These are phyloP conservation scores for Chascanopsetta lugubris DNA, from an alignment of 2,113 vertebrate species.

Conservation along the genomic window DNA sequence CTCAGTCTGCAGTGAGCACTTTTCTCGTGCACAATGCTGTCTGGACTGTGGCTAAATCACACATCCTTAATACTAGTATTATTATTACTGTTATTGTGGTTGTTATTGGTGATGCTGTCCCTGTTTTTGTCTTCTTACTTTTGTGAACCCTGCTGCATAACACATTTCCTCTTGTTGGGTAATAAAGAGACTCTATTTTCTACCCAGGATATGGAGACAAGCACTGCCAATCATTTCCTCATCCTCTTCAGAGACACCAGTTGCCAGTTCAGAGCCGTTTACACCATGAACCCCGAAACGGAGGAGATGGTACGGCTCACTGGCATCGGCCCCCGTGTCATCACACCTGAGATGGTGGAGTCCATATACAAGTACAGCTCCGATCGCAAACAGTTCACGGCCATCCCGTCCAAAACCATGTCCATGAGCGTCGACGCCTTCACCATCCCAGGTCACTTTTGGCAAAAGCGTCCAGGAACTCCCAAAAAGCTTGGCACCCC, in stretches of 20 bases:
- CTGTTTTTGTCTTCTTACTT: no score
- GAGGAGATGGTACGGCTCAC: slow-evolving; percentile 87
- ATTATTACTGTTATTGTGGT: no score
- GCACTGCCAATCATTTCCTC: slow-evolving; percentile 90
- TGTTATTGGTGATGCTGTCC: no score
- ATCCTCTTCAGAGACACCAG: slow-evolving; percentile 92
- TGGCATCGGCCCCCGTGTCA: slow-evolving; percentile 85
- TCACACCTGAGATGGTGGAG: slow-evolving; percentile 85
- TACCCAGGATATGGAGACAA: slow-evolving; percentile 89
- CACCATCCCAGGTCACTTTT: slow-evolving; percentile 90
- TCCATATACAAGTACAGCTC: slow-evolving; percentile 96
- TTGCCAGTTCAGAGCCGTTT: slow-evolving; percentile 93
- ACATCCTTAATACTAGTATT: no score
- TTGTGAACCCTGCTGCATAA: no score
- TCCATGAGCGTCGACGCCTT: slow-evolving; percentile 94
- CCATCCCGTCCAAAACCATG: slow-evolving; percentile 93
- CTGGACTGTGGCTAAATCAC: no score
- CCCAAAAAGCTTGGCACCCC: slow-evolving; percentile 89
- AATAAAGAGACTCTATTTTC: no score
- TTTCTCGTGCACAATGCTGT: no score
- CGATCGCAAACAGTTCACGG: slow-evolving; percentile 92
- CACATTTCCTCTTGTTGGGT: neutral
- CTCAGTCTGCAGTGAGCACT: no score
- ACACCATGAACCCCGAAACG: slow-evolving; percentile 87
- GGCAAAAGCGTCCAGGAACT: slow-evolving; percentile 90